A percentile compares a stretch with the other conserved stretches of the same genome.
phyloP scores from a whole-genome alignment of 1,140 invertebrate genomes.

The Drosophila novamexicana region DNA sequence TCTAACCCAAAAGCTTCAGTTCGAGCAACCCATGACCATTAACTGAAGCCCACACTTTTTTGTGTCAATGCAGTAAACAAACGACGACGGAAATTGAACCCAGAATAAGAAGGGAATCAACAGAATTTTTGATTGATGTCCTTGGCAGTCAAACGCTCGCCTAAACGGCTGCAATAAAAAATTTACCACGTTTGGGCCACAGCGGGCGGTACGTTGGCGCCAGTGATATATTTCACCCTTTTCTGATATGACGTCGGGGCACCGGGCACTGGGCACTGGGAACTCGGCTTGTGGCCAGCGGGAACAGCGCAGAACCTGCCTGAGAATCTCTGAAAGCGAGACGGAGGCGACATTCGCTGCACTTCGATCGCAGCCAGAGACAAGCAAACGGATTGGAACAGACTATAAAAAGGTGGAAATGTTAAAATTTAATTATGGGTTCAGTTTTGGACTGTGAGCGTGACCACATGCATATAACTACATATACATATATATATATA shows the following conservation, averaged over 20 bases:
- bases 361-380: slow-evolving; percentile 14
- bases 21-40: slow-evolving; percentile 40
- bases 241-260: slow-evolving; percentile 31
- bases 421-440: slow-evolving; percentile 82
- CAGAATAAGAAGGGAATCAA: slow-evolving; percentile 1
- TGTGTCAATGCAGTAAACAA: slow-evolving; percentile 41
- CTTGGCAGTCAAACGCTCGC: slow-evolving; percentile 75
- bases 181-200: slow-evolving; percentile 73
- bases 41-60: slow-evolving; percentile 36
- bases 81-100: background rate
- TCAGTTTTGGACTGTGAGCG: slow-evolving; percentile 45
- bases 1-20: slow-evolving; percentile 26
- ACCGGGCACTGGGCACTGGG: slow-evolving; percentile 12
- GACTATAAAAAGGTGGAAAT: slow-evolving; percentile 77
- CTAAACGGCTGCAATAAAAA: slow-evolving; percentile 82
- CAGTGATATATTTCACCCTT: slow-evolving; percentile 83
- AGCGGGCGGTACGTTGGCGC: slow-evolving; percentile 76
- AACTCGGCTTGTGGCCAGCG: slow-evolving; percentile 59
- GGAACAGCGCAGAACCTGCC: slow-evolving; percentile 10
- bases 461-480: slow-evolving; percentile 15
- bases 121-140: slow-evolving; percentile 74
- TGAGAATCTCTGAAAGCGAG: slow-evolving; percentile 41
- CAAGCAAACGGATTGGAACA: slow-evolving; percentile 14
- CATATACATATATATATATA: slow-evolving; percentile 7
- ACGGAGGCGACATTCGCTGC: slow-evolving; percentile 42